These are phyloP conservation scores for Rutilus rutilus DNA, from an alignment of 2,113 vertebrate species.

Conservation along the genomic window DNA sequence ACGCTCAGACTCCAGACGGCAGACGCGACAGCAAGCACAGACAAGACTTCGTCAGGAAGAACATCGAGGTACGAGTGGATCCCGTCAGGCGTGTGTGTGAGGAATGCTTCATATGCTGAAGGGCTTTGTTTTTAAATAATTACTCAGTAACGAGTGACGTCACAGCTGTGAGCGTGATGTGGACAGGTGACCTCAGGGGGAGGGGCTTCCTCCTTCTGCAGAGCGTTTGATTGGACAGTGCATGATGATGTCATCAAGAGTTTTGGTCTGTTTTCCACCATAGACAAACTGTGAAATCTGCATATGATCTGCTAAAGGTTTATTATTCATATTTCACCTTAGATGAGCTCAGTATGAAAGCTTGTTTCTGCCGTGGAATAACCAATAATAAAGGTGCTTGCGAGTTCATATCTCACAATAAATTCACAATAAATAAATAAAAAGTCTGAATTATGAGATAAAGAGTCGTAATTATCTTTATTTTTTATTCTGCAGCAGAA, in stretches of 20 bases:
- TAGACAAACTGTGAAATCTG: background rate
- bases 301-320: background rate
- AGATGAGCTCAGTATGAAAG: too few relatives aligned
- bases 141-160: background rate
- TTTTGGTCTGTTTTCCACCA: background rate
- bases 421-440: too few relatives aligned
- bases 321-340: background rate
- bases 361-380: too few relatives aligned
- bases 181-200: background rate
- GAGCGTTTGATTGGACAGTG: background rate
- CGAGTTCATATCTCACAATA: too few relatives aligned
- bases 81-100: background rate
- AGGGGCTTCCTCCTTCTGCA: background rate
- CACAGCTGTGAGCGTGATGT: background rate
- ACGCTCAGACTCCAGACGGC: slow-evolving; percentile 53
- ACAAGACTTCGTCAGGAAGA: slow-evolving; percentile 88
- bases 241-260: background rate
- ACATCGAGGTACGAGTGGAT: slow-evolving; percentile 85
- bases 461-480: too few relatives aligned
- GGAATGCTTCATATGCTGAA: background rate
- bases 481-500: too few relatives aligned
- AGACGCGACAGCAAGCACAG: slow-evolving; percentile 68
- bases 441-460: too few relatives aligned
- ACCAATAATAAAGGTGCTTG: too few relatives aligned
- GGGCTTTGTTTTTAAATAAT: background rate